These are phyloP conservation scores for Elgaria multicarinata DNA, from an alignment of 2,113 vertebrate genomes.

Conservation along the genomic window DNA sequence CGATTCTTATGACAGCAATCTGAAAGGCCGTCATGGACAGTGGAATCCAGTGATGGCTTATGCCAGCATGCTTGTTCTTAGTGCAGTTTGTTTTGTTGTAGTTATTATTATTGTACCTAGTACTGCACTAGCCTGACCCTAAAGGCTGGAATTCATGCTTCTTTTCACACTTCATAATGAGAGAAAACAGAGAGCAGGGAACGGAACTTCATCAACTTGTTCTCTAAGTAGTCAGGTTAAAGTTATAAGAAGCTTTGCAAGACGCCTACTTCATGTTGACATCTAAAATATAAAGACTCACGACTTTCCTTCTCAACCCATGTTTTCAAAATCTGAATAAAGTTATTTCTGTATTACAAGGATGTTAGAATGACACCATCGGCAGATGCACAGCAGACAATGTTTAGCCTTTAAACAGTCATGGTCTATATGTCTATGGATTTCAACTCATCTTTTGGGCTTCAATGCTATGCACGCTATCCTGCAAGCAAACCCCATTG, in stretches of 20 bases:
- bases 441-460: not conserved
- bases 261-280: not conserved
- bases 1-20: too few relatives aligned
- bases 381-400: not conserved
- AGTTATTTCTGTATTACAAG: not conserved
- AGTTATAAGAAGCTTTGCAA: not conserved
- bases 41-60: too few relatives aligned
- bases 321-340: not conserved
- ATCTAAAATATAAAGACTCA: not conserved
- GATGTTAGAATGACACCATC: not conserved
- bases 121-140: too few relatives aligned
- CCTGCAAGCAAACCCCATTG: too few relatives aligned
- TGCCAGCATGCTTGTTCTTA: too few relatives aligned
- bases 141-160: too few relatives aligned
- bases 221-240: not conserved
- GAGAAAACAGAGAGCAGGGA: too few relatives aligned
- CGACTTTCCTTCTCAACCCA: not conserved
- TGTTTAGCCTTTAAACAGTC: not conserved
- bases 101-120: too few relatives aligned
- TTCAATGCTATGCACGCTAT: not conserved
- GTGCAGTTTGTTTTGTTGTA: too few relatives aligned
- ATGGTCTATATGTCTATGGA: not conserved
- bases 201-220: too few relatives aligned
- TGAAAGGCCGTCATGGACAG: too few relatives aligned
- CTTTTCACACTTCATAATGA: not conserved